A percentile compares a stretch with the other conserved stretches of the same genome.
phyloP scores from a whole-genome alignment of 2,888 invertebrate genomes.

The Imbricaverruca yamaguchii region DNA sequence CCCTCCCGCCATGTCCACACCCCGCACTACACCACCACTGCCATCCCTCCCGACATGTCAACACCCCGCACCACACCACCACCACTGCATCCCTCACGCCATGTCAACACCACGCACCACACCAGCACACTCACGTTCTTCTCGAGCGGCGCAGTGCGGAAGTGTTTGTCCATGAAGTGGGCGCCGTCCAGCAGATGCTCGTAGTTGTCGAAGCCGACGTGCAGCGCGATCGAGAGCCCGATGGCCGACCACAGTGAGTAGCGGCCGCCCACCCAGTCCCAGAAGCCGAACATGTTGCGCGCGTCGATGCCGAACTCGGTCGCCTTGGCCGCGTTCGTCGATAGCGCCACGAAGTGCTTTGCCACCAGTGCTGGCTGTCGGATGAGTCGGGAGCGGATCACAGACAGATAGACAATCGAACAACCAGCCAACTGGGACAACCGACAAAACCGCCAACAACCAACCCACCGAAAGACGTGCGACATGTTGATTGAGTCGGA shows the following conservation, averaged over 20 bases:
- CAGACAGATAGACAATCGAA: too few relatives aligned
- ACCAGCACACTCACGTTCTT: slow-evolving; percentile 63
- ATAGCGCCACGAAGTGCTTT: slow-evolving; percentile 96
- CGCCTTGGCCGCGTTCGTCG: slow-evolving; percentile 91
- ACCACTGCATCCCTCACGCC: slow-evolving; percentile 31
- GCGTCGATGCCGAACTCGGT: slow-evolving; percentile 94
- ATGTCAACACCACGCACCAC: slow-evolving; percentile 28
- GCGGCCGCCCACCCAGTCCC: slow-evolving; percentile 99
- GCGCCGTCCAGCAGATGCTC: slow-evolving; percentile 84
- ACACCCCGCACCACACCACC: too few relatives aligned
- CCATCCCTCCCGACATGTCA: too few relatives aligned
- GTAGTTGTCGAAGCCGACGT: slow-evolving; percentile 92
- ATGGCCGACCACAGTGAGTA: slow-evolving; percentile 98
- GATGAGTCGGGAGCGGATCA: neutral
- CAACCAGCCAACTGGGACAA: too few relatives aligned
- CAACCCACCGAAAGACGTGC: too few relatives aligned
- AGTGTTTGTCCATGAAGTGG: slow-evolving; percentile 90
- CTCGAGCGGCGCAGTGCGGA: slow-evolving; percentile 72
- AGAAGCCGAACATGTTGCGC: slow-evolving; percentile 98
- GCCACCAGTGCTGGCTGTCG: slow-evolving; percentile 59
- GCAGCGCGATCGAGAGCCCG: slow-evolving; percentile 87
- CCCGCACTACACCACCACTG: too few relatives aligned
- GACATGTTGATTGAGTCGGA: too few relatives aligned
- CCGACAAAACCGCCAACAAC: too few relatives aligned
- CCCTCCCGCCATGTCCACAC: slow-evolving; percentile 32